Conservation (phyloP, 2,888 invertebrate species). For the Zelleria hepariella region DNA sequence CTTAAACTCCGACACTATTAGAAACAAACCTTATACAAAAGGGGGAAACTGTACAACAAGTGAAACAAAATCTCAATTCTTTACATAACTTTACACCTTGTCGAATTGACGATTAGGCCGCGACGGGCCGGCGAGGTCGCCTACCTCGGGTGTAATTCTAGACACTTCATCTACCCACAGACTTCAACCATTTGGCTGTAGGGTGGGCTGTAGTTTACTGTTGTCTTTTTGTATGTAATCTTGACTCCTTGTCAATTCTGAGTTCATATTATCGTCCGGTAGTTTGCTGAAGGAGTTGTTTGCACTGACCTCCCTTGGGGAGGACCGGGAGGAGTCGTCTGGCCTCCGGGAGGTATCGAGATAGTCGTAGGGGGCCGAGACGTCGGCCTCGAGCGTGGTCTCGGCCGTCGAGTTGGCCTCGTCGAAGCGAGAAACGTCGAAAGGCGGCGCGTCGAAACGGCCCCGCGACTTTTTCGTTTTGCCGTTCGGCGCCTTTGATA, state of each 20-base stretch:
- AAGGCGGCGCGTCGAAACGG: conserved; percentile 29
- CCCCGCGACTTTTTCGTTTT: conserved; percentile 37
- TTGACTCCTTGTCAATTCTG: conserved; percentile 39
- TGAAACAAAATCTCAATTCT: conserved; percentile 46
- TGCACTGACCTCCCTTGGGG: conserved; percentile 18
- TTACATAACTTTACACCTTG: conserved; percentile 26
- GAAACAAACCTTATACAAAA: neutral
- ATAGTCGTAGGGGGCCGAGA: conserved; percentile 26
- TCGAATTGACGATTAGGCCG: conserved; percentile 31
- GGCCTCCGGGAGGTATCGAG: conserved; percentile 46
- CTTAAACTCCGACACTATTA: conserved; percentile 17
- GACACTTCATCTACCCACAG: conserved; percentile 12
- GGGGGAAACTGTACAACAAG: conserved; percentile 7
- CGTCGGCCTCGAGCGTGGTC: conserved; percentile 33
- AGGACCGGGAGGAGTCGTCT: conserved; percentile 25
- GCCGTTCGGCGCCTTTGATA: conserved; percentile 56
- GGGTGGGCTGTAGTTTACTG: conserved; percentile 55
- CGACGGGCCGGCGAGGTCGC: conserved; percentile 38
- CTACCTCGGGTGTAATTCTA: conserved; percentile 55
- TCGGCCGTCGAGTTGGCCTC: conserved; percentile 44
- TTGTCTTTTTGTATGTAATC: conserved; percentile 35
- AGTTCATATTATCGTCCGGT: conserved; percentile 66
- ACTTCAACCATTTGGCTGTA: conserved; percentile 63
- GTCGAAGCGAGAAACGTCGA: conserved; percentile 44
- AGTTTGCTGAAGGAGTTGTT: conserved; percentile 44